Percentiles rank a stretch among this genome's conserved stretches.
These are phyloP conservation scores for Rallus limicola DNA, from an alignment of 2,113 vertebrate genomes.

Conservation along the genomic window DNA sequence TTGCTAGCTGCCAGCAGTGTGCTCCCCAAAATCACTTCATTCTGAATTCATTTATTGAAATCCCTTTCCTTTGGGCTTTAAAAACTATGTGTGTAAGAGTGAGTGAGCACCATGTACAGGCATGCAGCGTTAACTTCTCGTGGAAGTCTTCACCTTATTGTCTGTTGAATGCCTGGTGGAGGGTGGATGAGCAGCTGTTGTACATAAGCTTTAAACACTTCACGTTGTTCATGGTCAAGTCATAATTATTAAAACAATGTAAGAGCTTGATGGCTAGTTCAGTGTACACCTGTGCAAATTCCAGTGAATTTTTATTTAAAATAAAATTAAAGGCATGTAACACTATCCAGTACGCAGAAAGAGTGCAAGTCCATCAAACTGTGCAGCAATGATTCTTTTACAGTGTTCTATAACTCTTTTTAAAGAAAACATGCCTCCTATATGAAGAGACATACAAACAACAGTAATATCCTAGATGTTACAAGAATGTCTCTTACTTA, in stretches of 20 bases:
- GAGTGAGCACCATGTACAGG: not conserved
- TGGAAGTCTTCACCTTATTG: not conserved
- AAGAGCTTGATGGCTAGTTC: not conserved
- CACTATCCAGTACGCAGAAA: not conserved
- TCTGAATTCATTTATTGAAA: not conserved
- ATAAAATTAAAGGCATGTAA: not conserved
- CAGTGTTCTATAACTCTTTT: not conserved
- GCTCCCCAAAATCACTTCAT: not conserved
- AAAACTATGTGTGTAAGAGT: rapidly evolving
- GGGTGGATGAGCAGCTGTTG: not conserved
- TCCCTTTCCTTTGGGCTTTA: not conserved
- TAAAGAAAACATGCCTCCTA: not conserved
- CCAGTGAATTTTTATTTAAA: not conserved
- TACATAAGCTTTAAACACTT: not conserved
- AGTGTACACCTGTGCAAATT: not conserved
- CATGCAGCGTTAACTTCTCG: not conserved
- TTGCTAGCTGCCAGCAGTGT: not conserved
- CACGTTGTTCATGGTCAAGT: not conserved
- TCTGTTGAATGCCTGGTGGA: not conserved
- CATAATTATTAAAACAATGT: not conserved
- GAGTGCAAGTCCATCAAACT: not conserved
- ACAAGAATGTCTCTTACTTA: not conserved
- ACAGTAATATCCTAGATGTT: not conserved
- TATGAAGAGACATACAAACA: not conserved
- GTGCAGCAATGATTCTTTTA: not conserved